Evolutionary conservation across 2,797 vertebrate genomes (phyloP).

Genomic region (Hafferia zeledoni): DNA sequence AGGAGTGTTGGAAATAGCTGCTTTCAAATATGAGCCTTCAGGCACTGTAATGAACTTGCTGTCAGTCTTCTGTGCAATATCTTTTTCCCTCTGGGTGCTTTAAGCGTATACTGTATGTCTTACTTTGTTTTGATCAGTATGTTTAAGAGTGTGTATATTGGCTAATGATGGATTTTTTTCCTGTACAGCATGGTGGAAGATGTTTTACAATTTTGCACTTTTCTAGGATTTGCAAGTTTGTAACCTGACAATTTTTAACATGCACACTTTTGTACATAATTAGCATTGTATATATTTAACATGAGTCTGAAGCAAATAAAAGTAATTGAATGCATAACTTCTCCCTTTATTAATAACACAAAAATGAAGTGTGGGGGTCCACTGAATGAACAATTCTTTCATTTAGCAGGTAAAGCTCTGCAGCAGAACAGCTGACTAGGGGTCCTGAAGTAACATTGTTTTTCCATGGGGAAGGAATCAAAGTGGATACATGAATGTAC

Average conservation of each 20-base stretch:
- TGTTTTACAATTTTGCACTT: slow-evolving; percentile 93
- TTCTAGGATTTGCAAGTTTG: slow-evolving; percentile 89
- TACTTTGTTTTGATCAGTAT: slow-evolving; percentile 53
- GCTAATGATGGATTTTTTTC: slow-evolving; percentile 88
- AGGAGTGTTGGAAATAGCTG: slow-evolving; percentile 51
- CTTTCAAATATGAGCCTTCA: slow-evolving; percentile 63
- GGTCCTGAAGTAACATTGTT: background rate
- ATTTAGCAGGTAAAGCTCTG: background rate
- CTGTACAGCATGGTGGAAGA: slow-evolving; percentile 92
- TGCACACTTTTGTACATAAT: slow-evolving; percentile 91
- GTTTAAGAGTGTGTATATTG: slow-evolving; percentile 84
- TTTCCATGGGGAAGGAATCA: background rate
- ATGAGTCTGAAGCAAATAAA: slow-evolving; percentile 80
- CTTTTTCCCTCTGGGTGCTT: slow-evolving; percentile 71
- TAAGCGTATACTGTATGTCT: slow-evolving; percentile 72
- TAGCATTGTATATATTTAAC: slow-evolving; percentile 88
- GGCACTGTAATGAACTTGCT: slow-evolving; percentile 69
- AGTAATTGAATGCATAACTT: slow-evolving; percentile 56
- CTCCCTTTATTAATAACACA: slow-evolving; percentile 29
- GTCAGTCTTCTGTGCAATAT: slow-evolving; percentile 78
- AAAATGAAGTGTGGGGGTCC: background rate
- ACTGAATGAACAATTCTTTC: background rate
- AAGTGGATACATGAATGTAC: background rate
- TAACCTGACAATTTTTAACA: slow-evolving; percentile 87
- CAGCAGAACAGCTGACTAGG: background rate